Evolutionary conservation across 2,888 invertebrate species (phyloP).

Genomic region (Opisthograptis luteolata): DNA sequence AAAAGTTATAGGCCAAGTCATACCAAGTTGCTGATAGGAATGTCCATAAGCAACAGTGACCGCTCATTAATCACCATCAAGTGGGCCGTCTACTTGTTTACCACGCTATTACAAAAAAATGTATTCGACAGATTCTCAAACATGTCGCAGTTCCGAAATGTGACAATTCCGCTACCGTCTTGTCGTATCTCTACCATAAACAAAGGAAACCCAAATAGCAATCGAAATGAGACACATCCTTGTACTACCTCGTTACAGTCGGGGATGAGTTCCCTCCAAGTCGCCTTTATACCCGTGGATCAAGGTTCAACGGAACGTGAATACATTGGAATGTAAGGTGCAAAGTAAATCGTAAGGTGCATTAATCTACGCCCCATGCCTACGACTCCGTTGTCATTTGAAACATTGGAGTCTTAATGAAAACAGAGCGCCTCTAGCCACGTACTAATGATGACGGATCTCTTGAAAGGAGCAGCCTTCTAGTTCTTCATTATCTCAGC

Average conservation of each 20-base stretch:
- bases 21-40: too few relatives aligned
- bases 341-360: constrained; percentile 37
- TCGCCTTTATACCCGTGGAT: not conserved
- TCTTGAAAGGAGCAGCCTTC: constrained; percentile 68
- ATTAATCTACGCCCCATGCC: constrained; percentile 48
- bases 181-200: not conserved
- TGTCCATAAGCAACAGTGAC: too few relatives aligned
- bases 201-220: constrained; percentile 8
- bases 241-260: constrained; percentile 6
- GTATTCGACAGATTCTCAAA: not conserved
- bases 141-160: not conserved
- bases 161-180: not conserved
- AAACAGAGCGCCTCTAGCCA: constrained; percentile 69
- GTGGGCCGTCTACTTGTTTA: too few relatives aligned
- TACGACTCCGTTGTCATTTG: constrained; percentile 59
- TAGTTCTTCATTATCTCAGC: constrained; percentile 72
- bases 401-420: constrained; percentile 77
- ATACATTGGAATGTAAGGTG: not conserved
- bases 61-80: too few relatives aligned
- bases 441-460: constrained; percentile 79
- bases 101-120: not conserved
- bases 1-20: too few relatives aligned
- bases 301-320: constrained; percentile 7
- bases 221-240: constrained; percentile 27
- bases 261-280: constrained; percentile 4